Evolutionary conservation across 2,888 invertebrate species (phyloP).

Genomic region (Phlogophora meticulosa): DNA sequence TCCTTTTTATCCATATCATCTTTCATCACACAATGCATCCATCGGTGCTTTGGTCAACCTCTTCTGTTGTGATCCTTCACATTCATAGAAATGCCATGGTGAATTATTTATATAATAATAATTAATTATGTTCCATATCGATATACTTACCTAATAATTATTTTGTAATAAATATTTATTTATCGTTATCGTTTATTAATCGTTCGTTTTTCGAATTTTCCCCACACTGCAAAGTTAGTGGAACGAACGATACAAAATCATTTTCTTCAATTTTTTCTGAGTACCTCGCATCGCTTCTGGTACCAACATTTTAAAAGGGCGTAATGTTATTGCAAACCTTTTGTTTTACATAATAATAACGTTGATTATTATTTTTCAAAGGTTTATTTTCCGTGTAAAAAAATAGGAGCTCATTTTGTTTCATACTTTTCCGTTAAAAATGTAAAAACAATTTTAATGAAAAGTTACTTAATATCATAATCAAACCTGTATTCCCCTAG

Average conservation of each 20-base stretch:
- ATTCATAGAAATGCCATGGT: too few species aligned
- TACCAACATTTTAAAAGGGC: conserved; percentile 7
- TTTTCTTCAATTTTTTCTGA: conserved; percentile 3
- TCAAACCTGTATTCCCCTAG: too few species aligned
- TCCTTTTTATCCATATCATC: too few species aligned
- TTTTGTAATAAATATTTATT: too few species aligned
- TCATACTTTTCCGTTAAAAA: background rate
- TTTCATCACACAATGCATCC: too few species aligned
- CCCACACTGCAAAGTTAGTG: conserved; percentile 4
- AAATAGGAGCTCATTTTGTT: background rate
- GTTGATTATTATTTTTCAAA: background rate
- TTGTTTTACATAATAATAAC: conserved; percentile 7
- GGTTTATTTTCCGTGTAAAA: background rate
- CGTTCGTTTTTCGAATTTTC: too few species aligned
- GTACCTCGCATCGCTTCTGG: conserved; percentile 5
- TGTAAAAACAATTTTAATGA: background rate
- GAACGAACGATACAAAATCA: background rate
- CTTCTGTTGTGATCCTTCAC: too few species aligned
- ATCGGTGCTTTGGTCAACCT: too few species aligned
- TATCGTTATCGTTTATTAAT: too few species aligned
- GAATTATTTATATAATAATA: too few species aligned
- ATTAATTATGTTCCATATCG: too few species aligned
- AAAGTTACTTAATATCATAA: background rate
- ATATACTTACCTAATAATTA: too few species aligned
- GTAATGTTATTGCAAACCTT: conserved; percentile 5